Percentiles rank a stretch among this genome's conserved stretches.
phyloP scores from a whole-genome alignment of 1,140 invertebrate species.

The Aphelenchoides avenae region DNA sequence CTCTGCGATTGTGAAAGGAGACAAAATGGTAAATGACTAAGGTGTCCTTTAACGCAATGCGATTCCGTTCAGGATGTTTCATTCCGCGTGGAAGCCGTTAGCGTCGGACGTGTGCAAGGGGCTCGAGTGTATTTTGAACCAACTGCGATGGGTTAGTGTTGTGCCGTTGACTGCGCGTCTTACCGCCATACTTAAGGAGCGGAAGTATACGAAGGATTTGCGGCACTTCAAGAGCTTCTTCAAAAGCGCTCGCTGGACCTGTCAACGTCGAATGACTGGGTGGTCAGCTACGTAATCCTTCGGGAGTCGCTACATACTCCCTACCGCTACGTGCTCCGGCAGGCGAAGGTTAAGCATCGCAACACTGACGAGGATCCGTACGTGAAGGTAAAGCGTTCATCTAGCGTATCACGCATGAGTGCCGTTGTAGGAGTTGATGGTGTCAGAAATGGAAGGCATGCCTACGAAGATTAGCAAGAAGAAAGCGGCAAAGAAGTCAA shows the following conservation, averaged over 20 bases:
- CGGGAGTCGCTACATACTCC: constrained; percentile 36
- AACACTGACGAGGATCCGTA: constrained; percentile 18
- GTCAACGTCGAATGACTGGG: constrained; percentile 19
- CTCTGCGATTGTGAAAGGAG: constrained; percentile 1
- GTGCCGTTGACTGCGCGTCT: constrained; percentile 7
- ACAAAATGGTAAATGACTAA: constrained; percentile 15
- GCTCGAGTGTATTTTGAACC: constrained; percentile 39
- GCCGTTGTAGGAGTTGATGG: not conserved
- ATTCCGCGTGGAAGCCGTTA: constrained; percentile 41
- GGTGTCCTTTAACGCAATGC: not conserved
- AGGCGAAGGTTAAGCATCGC: not conserved
- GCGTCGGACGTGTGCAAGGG: constrained; percentile 27
- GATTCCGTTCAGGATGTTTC: constrained; percentile 24
- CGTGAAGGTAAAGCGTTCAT: not conserved
- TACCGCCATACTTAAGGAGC: constrained; percentile 34
- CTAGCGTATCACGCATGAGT: constrained; percentile 4
- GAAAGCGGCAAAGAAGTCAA: constrained; percentile 10
- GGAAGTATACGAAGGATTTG: constrained; percentile 30
- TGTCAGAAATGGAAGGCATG: constrained; percentile 39
- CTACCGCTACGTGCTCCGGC: constrained; percentile 33
- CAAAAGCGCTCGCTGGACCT: constrained; percentile 16
- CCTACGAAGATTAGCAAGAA: constrained; percentile 34
- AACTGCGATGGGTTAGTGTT: constrained; percentile 26
- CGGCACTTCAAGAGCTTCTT: constrained; percentile 32
- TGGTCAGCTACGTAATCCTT: constrained; percentile 26